Evolutionary conservation across 2,888 invertebrate genomes (phyloP).

Genomic region (Cremastobaeus sp.): DNA sequence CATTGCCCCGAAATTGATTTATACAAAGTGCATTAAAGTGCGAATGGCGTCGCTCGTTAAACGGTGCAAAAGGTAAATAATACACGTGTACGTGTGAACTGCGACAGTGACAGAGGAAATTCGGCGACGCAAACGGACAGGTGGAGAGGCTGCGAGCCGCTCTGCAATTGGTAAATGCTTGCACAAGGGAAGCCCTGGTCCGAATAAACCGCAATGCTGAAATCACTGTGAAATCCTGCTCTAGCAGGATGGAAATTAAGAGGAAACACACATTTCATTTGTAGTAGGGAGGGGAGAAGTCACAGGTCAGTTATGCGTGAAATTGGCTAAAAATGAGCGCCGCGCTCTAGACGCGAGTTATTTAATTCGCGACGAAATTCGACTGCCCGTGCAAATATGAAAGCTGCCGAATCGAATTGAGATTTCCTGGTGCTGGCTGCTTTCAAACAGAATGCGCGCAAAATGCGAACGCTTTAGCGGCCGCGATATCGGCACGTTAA

Average conservation of each 20-base stretch:
- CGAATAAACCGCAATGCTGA: constrained; percentile 64
- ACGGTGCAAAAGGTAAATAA: constrained; percentile 61
- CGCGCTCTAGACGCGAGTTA: constrained; percentile 36
- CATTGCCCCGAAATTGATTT: constrained; percentile 65
- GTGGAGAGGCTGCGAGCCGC: constrained; percentile 20
- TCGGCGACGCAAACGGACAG: constrained; percentile 33
- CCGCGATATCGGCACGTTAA: constrained; percentile 31
- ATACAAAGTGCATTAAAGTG: constrained; percentile 66
- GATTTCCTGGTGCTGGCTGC: constrained; percentile 14
- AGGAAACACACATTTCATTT: constrained; percentile 54
- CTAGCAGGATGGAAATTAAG: constrained; percentile 61
- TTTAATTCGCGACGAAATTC: constrained; percentile 42
- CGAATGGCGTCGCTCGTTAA: constrained; percentile 61
- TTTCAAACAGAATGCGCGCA: constrained; percentile 24
- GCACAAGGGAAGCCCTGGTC: constrained; percentile 50
- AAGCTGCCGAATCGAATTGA: constrained; percentile 43
- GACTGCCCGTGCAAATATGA: constrained; percentile 34
- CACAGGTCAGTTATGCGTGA: constrained; percentile 64
- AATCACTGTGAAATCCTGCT: constrained; percentile 61
- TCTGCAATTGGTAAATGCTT: constrained; percentile 63
- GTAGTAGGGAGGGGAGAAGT: constrained; percentile 35
- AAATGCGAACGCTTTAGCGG: constrained; percentile 21
- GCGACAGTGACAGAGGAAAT: constrained; percentile 29
- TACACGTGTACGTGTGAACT: constrained; percentile 9
- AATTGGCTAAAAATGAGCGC: constrained; percentile 67